Evolutionary conservation across 30 jellyfish, hydroid and myxozoan genomes (phyloP), one percentile per base, ranked within the genome.

Genomic region (Aurelia sp.): DNA sequence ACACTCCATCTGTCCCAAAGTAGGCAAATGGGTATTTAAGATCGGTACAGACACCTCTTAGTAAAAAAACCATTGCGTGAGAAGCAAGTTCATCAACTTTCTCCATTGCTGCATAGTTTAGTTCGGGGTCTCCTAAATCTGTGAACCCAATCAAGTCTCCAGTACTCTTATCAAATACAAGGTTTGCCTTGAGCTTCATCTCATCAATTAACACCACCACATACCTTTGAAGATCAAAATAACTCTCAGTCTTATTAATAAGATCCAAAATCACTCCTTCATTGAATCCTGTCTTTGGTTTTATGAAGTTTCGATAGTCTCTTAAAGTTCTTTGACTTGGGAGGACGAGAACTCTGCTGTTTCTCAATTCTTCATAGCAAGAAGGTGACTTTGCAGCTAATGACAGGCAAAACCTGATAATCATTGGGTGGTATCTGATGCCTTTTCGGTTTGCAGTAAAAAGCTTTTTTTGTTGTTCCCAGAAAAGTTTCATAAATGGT

Each of bases 81-180:
- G 81, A 8, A 13, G 93, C 93, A 12, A 84, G 35, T 59, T 70
- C 48, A 60, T 72, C 88, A 5, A 15, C 61, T 72, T 55, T 24
- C 50, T 73, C 81, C 52, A 69, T 11, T 18, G 82, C 53, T 11
- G 62, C 95, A 72, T 27, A 82, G 73, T 89, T 89, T 17, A 72
- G 8, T 8, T 72, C 73, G 1, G 90, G 44, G 51, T 80, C 92
- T 57, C 95, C 90, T 3, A 80, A 70, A 61, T 89, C 90, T 5
- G 63, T 63, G 69, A 81, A 78, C 4, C 90, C 97, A 59, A 89
- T 82, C 16, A 80, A 74, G 10, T 80, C 91, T 8, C 90, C 85
- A 15, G 86, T 59, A 12, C 55, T 81, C 72, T 89, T 89, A 41
- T 89, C 97, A 52, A 75, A 88, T n/a, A n/a, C n/a, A n/a, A n/a